phyloP scores from a whole-genome alignment of 2,113 vertebrate species.

The Camelus dromedarius region DNA sequence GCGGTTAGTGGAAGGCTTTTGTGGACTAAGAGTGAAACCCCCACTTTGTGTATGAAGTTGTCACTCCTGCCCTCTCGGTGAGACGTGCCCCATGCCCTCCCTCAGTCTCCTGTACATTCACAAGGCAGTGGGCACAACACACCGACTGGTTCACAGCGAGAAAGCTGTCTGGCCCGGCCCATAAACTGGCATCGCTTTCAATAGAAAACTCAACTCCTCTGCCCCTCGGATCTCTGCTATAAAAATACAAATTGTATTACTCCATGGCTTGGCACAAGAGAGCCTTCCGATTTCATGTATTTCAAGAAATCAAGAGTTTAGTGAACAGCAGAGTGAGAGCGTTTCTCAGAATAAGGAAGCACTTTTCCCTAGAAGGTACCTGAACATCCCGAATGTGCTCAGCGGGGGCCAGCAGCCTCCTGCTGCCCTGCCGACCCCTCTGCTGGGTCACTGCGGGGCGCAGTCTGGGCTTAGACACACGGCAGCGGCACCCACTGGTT shows the following conservation, averaged over 20 bases:
- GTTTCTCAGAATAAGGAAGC: conserved; percentile 4
- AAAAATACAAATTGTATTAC: not conserved
- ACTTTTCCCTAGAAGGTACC: not conserved
- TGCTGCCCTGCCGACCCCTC: not conserved
- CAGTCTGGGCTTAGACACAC: not conserved
- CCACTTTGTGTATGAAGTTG: not conserved
- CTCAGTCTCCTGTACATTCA: not conserved
- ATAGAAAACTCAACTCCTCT: not conserved
- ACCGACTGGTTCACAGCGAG: not conserved
- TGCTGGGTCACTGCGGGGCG: not conserved
- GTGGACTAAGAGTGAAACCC: not conserved
- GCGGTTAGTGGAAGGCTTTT: not conserved
- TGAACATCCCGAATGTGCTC: not conserved
- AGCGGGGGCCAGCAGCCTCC: not conserved
- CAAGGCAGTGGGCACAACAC: not conserved
- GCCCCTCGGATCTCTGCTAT: not conserved
- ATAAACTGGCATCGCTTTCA: not conserved
- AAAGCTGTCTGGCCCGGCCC: not conserved
- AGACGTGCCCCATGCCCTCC: not conserved
- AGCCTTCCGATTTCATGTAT: not conserved
- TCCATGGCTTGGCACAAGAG: not conserved
- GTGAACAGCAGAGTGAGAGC: not conserved
- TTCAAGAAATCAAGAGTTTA: conserved; percentile 18
- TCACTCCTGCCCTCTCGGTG: not conserved
- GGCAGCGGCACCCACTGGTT: not conserved